Conservation (phyloP, 2,888 invertebrate species). For the Cantharis rustica region DNA sequence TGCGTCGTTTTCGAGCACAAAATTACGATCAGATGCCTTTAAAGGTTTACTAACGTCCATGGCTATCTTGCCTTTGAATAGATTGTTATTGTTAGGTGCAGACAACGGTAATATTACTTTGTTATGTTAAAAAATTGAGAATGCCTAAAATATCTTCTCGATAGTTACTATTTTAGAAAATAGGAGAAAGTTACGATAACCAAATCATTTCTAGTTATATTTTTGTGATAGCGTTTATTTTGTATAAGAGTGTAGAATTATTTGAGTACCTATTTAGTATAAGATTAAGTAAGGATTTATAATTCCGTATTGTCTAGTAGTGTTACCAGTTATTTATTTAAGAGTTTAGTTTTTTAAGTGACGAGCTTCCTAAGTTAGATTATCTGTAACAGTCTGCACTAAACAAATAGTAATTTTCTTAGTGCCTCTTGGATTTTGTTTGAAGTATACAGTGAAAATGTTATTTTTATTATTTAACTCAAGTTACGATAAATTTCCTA, state of each 20-base stretch:
- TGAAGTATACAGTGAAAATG: not conserved
- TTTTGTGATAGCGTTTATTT: slow-evolving; percentile 22
- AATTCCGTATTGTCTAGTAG: not conserved
- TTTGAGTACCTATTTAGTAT: not conserved
- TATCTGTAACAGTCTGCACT: not conserved
- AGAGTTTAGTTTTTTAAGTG: not conserved
- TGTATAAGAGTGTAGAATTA: not conserved
- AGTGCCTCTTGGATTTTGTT: not conserved
- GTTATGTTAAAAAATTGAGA: slow-evolving; percentile 66
- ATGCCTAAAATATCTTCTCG: not conserved
- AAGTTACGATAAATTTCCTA: not conserved
- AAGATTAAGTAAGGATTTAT: not conserved
- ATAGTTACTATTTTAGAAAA: not conserved
- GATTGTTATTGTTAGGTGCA: slow-evolving; percentile 86
- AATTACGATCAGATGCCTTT: slow-evolving; percentile 86
- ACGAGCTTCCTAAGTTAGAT: not conserved
- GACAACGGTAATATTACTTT: slow-evolving; percentile 87
- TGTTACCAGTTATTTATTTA: not conserved
- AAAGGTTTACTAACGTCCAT: slow-evolving; percentile 90
- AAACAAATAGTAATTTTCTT: not conserved
- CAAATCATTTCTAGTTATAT: slow-evolving; percentile 15
- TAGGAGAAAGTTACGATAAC: not conserved
- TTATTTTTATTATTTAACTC: not conserved
- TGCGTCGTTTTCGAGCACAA: slow-evolving; percentile 81
- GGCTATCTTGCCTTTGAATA: slow-evolving; percentile 87